These are phyloP conservation scores for Nowickia ferox DNA, from an alignment of 2,888 invertebrate species.

Conservation along the genomic window DNA sequence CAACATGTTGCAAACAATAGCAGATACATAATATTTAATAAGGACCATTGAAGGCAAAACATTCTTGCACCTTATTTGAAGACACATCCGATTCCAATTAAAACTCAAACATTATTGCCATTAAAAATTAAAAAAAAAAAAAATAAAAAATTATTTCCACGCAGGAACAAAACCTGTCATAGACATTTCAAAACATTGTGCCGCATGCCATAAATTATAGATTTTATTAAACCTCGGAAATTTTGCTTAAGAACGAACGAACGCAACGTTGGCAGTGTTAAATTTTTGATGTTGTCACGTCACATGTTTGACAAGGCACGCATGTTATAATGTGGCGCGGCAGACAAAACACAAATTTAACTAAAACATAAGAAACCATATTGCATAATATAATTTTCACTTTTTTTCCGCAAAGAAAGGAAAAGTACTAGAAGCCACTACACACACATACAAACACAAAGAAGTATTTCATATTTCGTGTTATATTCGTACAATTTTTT, in stretches of 20 bases:
- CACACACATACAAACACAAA: not conserved
- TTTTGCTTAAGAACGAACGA: conserved; percentile 45
- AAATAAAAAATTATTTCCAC: not conserved
- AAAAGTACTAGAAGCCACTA: conserved; percentile 23
- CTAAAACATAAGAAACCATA: conserved; percentile 32
- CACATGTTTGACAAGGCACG: conserved; percentile 64
- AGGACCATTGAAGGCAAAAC: not conserved
- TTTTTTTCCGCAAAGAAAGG: conserved; percentile 2
- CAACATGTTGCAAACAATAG: not conserved
- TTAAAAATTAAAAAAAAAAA: not conserved
- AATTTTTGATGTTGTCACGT: conserved; percentile 55
- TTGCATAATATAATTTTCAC: conserved; percentile 22
- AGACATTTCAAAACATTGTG: conserved; percentile 24
- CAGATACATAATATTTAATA: not conserved
- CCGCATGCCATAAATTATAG: conserved; percentile 61
- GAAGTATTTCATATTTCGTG: not conserved
- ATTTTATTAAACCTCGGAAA: conserved; percentile 71
- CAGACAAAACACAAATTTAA: conserved; percentile 2
- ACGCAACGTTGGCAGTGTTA: conserved; percentile 5
- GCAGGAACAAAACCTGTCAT: conserved; percentile 37
- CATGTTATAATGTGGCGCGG: conserved; percentile 42
- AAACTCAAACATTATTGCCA: conserved; percentile 40
- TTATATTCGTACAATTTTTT: not conserved
- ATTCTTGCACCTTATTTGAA: not conserved
- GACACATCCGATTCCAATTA: conserved; percentile 61